Conservation (phyloP, 1,140 invertebrate species). For the roundworm (Caenorhabditis elegans) region WBcel235 BX284602.5:5234501-5235000, state of each 20-base stretch:
- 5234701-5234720: not conserved
- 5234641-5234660: not conserved
- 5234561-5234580: constrained; percentile 41
- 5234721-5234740: constrained; percentile 28
- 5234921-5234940: not conserved
- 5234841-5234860: too few species aligned
- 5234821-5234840: not conserved
- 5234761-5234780: constrained; percentile 40
- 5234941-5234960: not conserved
- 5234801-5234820: constrained; percentile 24
- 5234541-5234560: not conserved
- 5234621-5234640: constrained; percentile 4
- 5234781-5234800: constrained; percentile 40
- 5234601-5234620: constrained; percentile 27
- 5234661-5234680: not conserved
- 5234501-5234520: constrained; percentile 26
- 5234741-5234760: constrained; percentile 8
- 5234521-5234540: not conserved
- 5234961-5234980: not conserved
- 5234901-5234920: too few species aligned
- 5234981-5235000: not conserved
- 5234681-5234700: not conserved
- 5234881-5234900: not conserved
- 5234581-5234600: constrained; percentile 41
- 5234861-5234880: not conserved